Conservation (phyloP, 2,797 vertebrate species). For the Capromys pilorides region DNA sequence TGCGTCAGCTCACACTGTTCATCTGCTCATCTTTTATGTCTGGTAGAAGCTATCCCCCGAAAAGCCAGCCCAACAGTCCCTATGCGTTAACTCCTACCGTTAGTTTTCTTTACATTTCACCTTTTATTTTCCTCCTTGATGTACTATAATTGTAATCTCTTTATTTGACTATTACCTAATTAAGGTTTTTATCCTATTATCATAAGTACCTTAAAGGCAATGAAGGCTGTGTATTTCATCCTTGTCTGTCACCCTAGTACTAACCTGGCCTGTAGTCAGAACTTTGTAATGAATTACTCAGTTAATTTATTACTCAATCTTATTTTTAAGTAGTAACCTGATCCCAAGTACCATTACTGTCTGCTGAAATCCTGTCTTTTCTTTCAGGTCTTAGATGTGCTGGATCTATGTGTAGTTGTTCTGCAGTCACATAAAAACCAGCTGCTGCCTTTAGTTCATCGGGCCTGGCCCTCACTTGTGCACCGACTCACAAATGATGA, state of each 20-base stretch:
- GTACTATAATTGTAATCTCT: not conserved
- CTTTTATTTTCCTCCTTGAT: not conserved
- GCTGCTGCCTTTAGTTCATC: slow-evolving; percentile 94
- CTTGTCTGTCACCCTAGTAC: not conserved
- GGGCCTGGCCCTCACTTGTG: slow-evolving; percentile 93
- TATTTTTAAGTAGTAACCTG: not conserved
- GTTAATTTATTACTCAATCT: not conserved
- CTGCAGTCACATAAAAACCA: slow-evolving; percentile 90
- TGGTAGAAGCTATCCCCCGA: not conserved
- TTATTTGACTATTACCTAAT: not conserved
- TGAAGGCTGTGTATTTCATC: not conserved
- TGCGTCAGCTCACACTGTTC: not conserved
- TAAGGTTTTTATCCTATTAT: not conserved
- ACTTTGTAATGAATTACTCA: not conserved
- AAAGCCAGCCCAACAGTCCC: not conserved
- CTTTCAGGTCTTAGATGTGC: slow-evolving; percentile 91
- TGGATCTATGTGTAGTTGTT: slow-evolving; percentile 90
- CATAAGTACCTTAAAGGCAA: not conserved
- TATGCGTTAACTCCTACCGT: not conserved
- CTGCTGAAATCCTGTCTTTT: slow-evolving; percentile 7
- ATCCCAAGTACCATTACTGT: not conserved
- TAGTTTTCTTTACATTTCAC: slow-evolving; percentile 5
- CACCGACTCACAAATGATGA: slow-evolving; percentile 91
- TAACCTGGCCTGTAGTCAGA: not conserved
- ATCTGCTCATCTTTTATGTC: not conserved